These are phyloP conservation scores for Neogale vison DNA, from an alignment of 2,113 vertebrate species.

Conservation along the genomic window DNA sequence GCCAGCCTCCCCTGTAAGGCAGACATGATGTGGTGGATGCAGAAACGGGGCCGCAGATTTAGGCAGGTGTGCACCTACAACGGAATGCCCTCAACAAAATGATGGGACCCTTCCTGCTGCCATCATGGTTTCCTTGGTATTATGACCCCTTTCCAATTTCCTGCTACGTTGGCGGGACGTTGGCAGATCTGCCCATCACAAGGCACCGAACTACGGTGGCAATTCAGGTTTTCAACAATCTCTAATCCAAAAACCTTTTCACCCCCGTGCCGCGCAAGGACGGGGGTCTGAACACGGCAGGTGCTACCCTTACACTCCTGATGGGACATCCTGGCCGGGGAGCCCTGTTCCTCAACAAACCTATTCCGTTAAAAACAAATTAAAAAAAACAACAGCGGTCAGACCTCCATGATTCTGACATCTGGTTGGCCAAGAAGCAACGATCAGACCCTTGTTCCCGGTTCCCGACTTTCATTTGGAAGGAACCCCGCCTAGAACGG, in stretches of 20 bases:
- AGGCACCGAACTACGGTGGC: fast-evolving
- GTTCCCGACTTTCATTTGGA: background rate
- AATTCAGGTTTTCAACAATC: background rate
- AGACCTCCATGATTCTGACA: fast-evolving
- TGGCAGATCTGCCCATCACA: fast-evolving
- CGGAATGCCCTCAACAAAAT: fast-evolving
- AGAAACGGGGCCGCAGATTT: too few species aligned
- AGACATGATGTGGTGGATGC: fast-evolving
- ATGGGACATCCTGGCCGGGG: fast-evolving
- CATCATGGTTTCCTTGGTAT: background rate
- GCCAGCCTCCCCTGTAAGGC: fast-evolving
- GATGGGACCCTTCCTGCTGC: background rate
- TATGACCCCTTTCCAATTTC: background rate
- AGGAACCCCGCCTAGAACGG: background rate
- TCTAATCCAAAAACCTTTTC: background rate
- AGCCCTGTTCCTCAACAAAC: fast-evolving
- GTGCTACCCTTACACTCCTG: fast-evolving
- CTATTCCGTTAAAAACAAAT: fast-evolving
- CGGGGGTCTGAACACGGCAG: fast-evolving
- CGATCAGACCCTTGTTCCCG: fast-evolving
- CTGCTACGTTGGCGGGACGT: fast-evolving
- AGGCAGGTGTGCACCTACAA: fast-evolving
- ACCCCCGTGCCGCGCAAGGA: fast-evolving
- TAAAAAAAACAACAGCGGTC: background rate
- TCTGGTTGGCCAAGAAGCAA: fast-evolving